Evolutionary conservation across 2,888 invertebrate genomes (phyloP), one percentile per base, ranked within the genome.

Genomic region (Carterocephalus palaemon): DNA sequence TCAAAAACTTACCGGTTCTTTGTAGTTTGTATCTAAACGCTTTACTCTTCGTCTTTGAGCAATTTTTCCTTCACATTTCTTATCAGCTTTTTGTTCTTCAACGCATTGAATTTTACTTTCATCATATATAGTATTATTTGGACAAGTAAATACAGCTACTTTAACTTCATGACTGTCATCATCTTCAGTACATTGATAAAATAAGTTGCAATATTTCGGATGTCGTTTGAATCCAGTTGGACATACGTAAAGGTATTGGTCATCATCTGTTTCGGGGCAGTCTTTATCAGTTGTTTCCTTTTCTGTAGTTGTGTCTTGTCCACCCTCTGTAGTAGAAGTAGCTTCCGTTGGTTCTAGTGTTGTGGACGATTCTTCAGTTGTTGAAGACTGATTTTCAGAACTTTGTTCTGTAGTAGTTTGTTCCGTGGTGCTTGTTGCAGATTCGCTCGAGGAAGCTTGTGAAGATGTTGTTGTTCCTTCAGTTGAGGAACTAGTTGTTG

Each of bases 181-280:
- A 46, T 89, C 88, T 56, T 89, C 90, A 9, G 91, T 92, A 60
- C 95, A 95, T 71, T 95, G 95, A 67, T 95, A 95, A 80, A 95
- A 95, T 57, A 93, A 75, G 62, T 93, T 93, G 60, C 95, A 95
- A 64, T 92, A 91, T 67, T 92, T 93, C 0, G 95, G 94, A 87
- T 95, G 95, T 52, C 94, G 88, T 63, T 89, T 89, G 75, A 95
- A 95, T 22, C 95, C 94, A 3, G 94, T 93, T 4, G 95, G 95
- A 65, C 95, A 95, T 1, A 94, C 90, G 45, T 92, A 89, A 7
- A 91, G 76, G 51, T 91, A 85, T 76, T 95, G 94, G 50, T 93
- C 91, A 10, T 90, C 90, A 38, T 91, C 90, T 5, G 92, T 79
- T 56, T 91, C 75, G 4, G 89, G 79, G 71, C 89, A 86, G 68